Evolutionary conservation across 2,888 invertebrate genomes (phyloP).

Genomic region (Rhogogaster chlorosoma): DNA sequence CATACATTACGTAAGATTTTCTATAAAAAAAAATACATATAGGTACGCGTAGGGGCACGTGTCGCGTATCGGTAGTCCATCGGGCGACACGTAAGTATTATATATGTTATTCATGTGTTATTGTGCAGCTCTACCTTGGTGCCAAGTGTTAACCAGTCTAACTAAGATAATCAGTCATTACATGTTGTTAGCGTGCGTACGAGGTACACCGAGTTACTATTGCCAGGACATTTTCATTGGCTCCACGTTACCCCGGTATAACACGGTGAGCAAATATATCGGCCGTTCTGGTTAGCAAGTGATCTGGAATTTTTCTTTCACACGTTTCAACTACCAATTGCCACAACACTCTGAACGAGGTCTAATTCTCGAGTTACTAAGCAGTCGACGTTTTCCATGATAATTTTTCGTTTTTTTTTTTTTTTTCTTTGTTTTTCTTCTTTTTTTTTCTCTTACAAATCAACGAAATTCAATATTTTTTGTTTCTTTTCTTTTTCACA

Average conservation of each 20-base stretch:
- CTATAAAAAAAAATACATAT: not conserved
- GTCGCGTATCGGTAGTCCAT: not conserved
- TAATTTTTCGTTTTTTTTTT: not conserved
- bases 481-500: no score
- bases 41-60: not conserved
- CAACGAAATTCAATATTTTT: no score
- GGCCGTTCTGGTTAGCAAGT: constrained; percentile 63
- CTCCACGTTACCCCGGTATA: constrained; percentile 46
- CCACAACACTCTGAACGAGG: constrained; percentile 13
- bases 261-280: constrained; percentile 66
- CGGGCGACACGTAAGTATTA: not conserved
- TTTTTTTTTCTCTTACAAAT: not conserved
- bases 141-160: constrained; percentile 75
- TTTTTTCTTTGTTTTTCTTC: not conserved
- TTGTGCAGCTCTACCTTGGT: constrained; percentile 64
- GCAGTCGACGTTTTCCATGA: not conserved
- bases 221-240: constrained; percentile 43
- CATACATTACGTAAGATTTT: not conserved
- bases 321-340: constrained; percentile 45
- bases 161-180: constrained; percentile 77
- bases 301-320: constrained; percentile 63
- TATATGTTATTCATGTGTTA: constrained; percentile 1
- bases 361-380: constrained; percentile 25
- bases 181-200: constrained; percentile 72
- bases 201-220: constrained; percentile 45